A percentile compares a stretch with the other conserved stretches of the same genome.
These are phyloP conservation scores for Mastigias papua DNA, from an alignment of 30 jellyfish, hydroid and myxozoan species.

Conservation along the genomic window DNA sequence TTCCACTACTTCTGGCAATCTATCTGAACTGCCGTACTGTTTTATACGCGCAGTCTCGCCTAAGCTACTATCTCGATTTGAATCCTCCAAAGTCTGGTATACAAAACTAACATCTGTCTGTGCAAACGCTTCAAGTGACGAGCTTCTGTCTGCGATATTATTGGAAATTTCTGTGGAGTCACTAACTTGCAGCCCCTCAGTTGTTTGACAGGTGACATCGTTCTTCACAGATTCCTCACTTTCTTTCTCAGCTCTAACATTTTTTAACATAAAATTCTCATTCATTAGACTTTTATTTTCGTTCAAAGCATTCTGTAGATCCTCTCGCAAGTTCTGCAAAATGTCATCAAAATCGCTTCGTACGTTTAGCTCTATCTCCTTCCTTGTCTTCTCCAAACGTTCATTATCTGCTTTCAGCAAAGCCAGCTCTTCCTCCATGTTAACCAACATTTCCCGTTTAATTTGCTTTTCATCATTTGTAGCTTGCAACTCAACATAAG, in stretches of 20 bases:
- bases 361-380: conserved; percentile 6
- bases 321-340: conserved; percentile 82
- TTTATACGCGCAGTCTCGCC: conserved; percentile 24
- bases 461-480: neutral
- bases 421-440: conserved; percentile 32
- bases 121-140: conserved; percentile 30
- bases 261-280: conserved; percentile 83
- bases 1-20: conserved; percentile 74
- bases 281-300: conserved; percentile 75
- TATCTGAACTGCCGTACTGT: conserved; percentile 56
- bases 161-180: neutral
- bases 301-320: conserved; percentile 67
- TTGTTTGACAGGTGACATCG: neutral
- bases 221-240: neutral
- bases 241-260: neutral
- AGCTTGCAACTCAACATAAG: neutral
- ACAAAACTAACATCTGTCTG: conserved; percentile 52
- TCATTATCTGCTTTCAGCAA: conserved; percentile 11
- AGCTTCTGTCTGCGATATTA: neutral
- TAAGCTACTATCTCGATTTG: neutral
- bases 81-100: conserved; percentile 10
- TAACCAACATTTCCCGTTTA: neutral
- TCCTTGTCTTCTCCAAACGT: neutral
- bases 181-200: neutral
- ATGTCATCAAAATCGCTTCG: conserved; percentile 80